Base-by-base conservation (phyloP, 2,113 vertebrate genomes). In the Periophthalmodon schlosseri region DNA sequence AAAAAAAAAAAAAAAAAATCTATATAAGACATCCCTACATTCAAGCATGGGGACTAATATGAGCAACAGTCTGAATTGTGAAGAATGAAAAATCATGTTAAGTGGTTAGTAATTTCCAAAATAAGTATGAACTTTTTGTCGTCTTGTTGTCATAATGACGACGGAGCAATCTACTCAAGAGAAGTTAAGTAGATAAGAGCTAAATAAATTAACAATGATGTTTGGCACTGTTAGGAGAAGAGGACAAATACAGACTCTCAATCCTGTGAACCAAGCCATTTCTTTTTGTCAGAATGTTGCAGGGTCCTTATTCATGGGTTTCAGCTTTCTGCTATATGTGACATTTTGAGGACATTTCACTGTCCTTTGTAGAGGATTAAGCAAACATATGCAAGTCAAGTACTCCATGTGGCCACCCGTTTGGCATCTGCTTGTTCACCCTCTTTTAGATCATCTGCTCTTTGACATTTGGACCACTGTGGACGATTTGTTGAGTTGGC, bases 181-280 rank as follows among this genome's bases (percentile, higher is more conserved):
- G 76, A 73, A 64, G 56, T 8, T 4, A 13, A 78, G 50, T 57
- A 74, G 75, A 86, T 87, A 77, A 87, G 73, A 85, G 72, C 39
- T 70, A 71, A 69, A 49, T 78, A 77, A 68, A 85, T 70, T n/a
- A 68, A 75, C 34, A 60, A 54, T 11, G 77, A 83, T 72, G 54
- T 77, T 23, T 21, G 10, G 68, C 16, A 60, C 69, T 67, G 56
- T 18, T 76, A 68, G 81, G 63, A 82, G 75, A 86, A 75, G 5
- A 15, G 70, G 23, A 77, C 46, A 54, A 64, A 82, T 52, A 56
- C 64, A 56, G 68, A 36, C 9, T 2, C 66, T 58, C 65, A 66
- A 83, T 70, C 67, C 68, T 71, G 72, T 10, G 10, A 44, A 44
- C 39, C 56, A 4, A 78, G 70, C 74, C 77, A 82, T 82, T 57